Base-by-base conservation (phyloP, 2,797 vertebrate species). In the Cossypha polioptera region DNA sequence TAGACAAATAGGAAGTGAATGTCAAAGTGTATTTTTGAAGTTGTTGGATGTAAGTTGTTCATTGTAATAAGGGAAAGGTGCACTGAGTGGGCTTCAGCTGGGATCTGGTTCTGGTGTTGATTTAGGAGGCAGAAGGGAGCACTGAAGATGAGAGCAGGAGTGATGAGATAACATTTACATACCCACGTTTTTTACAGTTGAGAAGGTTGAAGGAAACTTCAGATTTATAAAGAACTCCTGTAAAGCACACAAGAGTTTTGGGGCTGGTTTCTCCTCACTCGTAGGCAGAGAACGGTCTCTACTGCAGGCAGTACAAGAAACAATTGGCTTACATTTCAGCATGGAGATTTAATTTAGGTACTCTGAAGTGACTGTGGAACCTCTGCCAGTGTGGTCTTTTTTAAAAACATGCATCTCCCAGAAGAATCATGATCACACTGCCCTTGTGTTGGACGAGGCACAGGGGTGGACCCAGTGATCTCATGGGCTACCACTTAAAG, bases 271-370 rank as follows among this genome's bases (percentile, higher is more conserved):
- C 36, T 36, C 8, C 58, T 86, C 19, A 3, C 4, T 26, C 62
- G 14, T 40, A 58, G 66, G 9, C 10, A 15, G 17, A 45, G 40
- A 80, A 50, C 17, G 6, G 14, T 57, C 36, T 74, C 38, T 2
- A 7, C 36, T 61, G 25, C 9, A 16, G 51, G 24, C 55, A 76
- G 36, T 16, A 25, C 18, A 67, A 86, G 65, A 71, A 88, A 36
- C 16, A 88, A 11, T 40, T 73, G 36, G 18, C 43, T 87, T 79
- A 45, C 82, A 79, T 82, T 71, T 93, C 81, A 89, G 31, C 45
- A 47, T 24, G 45, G 73, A 76, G 42, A 59, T 89, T 86, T 71
- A 59, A 53, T 94, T 90, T 67, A 73, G 45, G 19, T 35, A 35
- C 19, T 94, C 33, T 3, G 14, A 16, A 25, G 6, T 45, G 43